Percentiles rank a stretch among this genome's conserved stretches.
Conservation (phyloP, 2,797 vertebrate species). For the Schizothorax lantsangensis region DNA sequence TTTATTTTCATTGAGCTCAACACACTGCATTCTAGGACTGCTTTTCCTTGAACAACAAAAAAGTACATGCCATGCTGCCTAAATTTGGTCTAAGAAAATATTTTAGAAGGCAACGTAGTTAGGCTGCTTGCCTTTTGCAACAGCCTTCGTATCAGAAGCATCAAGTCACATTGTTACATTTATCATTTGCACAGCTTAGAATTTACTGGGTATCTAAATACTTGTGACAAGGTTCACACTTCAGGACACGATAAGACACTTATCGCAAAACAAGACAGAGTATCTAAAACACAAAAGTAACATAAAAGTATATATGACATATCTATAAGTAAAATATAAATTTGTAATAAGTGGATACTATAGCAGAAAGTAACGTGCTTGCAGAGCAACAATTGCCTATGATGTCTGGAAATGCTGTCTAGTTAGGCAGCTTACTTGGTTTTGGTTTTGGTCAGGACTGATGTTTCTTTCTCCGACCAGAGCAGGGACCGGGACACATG, state of each 20-base stretch:
- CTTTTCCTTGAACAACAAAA: not conserved
- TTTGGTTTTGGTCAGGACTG: slow-evolving; percentile 10
- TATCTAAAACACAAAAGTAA: not conserved
- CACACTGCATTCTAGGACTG: not conserved
- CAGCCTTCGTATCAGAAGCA: not conserved
- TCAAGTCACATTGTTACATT: not conserved
- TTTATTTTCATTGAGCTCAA: not conserved
- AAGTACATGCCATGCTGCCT: not conserved
- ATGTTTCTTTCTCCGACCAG: slow-evolving; percentile 43
- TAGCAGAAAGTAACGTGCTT: not conserved
- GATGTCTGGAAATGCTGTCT: slow-evolving; percentile 4
- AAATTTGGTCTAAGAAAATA: slow-evolving; percentile 12
- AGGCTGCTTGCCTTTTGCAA: slow-evolving; percentile 1
- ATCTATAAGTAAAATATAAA: not conserved
- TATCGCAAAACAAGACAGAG: not conserved
- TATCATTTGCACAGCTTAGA: not conserved
- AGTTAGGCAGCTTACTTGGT: not conserved
- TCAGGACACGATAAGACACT: not conserved
- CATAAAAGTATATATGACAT: not conserved
- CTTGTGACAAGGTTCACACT: not conserved
- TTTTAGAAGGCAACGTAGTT: not conserved
- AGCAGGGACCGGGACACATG: slow-evolving; percentile 85
- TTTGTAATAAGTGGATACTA: not conserved
- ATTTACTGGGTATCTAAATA: not conserved
- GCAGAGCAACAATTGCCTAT: not conserved